phyloP scores from a whole-genome alignment of 2,113 vertebrate species.

The Cynoglossus semilaevis region DNA sequence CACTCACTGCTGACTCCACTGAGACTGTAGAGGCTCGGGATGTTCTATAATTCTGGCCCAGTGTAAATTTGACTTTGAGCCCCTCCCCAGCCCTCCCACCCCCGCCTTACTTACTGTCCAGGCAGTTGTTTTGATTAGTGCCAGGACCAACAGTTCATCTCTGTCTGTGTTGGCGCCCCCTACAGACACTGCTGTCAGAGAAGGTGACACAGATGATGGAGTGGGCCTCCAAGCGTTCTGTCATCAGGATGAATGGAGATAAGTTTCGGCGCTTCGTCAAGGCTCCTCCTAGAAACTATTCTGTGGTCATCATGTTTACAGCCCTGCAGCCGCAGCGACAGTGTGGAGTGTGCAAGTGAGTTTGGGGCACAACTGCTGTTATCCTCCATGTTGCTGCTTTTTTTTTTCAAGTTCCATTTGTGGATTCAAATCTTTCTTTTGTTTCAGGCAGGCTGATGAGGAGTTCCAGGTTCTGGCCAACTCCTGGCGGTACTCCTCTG shows the following conservation, averaged over 20 bases:
- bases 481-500: conserved; percentile 94
- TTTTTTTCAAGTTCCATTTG: not conserved
- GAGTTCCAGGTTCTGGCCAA: conserved; percentile 97
- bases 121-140: too few relatives aligned
- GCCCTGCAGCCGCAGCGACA: conserved; percentile 95
- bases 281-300: conserved; percentile 95
- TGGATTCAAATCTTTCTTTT: conserved; percentile 3
- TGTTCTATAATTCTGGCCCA: too few relatives aligned
- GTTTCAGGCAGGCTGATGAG: conserved; percentile 91
- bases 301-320: conserved; percentile 95
- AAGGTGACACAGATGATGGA: conserved; percentile 96
- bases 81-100: too few relatives aligned
- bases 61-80: too few relatives aligned
- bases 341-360: conserved; percentile 93
- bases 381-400: not conserved
- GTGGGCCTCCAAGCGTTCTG: conserved; percentile 89
- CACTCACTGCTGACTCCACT: too few relatives aligned
- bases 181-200: conserved; percentile 89
- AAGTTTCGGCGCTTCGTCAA: conserved; percentile 95
- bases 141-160: too few relatives aligned
- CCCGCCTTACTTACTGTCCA: too few relatives aligned
- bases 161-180: conserved; percentile 19
- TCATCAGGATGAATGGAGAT: conserved; percentile 94
- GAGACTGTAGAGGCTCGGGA: too few relatives aligned
- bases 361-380: not conserved